Conservation (phyloP, 2,888 invertebrate genomes). For the Sthenelais limicola region DNA sequence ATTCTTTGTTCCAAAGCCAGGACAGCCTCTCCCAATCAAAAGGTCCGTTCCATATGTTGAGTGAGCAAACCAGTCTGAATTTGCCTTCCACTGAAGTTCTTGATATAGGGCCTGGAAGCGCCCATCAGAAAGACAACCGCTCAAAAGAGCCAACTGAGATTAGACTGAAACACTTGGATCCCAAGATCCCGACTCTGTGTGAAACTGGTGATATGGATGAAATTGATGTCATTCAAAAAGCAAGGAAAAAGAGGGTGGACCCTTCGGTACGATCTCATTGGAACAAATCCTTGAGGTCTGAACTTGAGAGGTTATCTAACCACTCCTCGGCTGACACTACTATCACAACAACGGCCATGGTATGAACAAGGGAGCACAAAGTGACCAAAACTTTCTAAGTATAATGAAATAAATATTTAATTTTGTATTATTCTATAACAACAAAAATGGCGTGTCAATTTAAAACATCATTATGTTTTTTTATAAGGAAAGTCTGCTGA, state of each 20-base stretch:
- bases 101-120: background rate
- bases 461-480: no score
- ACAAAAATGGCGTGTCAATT: no score
- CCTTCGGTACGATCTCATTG: background rate
- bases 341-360: conserved; percentile 19
- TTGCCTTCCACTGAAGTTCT: conserved; percentile 19
- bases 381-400: no score
- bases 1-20: background rate
- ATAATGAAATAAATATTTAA: no score
- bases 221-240: conserved; percentile 18
- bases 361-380: no score
- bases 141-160: no score
- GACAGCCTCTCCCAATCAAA: background rate
- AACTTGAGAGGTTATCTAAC: conserved; percentile 5
- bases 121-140: background rate
- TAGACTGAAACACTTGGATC: conserved; percentile 5
- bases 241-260: background rate
- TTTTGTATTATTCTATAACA: no score
- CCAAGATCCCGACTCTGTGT: conserved; percentile 8
- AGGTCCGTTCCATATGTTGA: background rate
- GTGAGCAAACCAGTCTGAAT: conserved; percentile 12
- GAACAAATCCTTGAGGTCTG: conserved; percentile 17
- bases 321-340: conserved; percentile 19
- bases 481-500: no score
- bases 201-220: background rate